Base-by-base conservation (phyloP, 1,140 invertebrate genomes). In the Philaenus spumarius region DNA sequence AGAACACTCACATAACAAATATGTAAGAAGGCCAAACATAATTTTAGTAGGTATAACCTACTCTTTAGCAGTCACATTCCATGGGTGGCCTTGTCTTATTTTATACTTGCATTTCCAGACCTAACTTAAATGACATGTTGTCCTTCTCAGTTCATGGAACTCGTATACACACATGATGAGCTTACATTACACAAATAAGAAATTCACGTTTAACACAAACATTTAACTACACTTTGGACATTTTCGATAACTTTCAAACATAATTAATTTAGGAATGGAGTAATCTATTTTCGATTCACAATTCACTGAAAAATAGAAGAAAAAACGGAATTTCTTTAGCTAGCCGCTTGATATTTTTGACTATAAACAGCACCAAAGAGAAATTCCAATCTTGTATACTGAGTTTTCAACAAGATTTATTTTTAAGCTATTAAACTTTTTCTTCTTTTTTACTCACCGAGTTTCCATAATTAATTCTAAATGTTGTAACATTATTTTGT, bases 281-380 rank as follows among this genome's bases (percentile, higher is more conserved):
- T 14, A 15, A 4, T 15, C n/a, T 42, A 19, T 15, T n/a, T 15
- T 42, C 40, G 19, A 42, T 19, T 15, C 40, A 42, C 40, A 42
- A 42, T 15, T 47, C 20, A 20, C 12, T 19, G 17, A 47, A 14
- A 15, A 20, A 47, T 19, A 47, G 23, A 3, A 3, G 26, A 30
- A n/a, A n/a, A n/a, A 30, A 30, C 9, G 26, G 57, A 59, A 61
- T 57, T 57, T 57, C 48, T 40, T 52, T 61, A 24, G 57, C 51
- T 57, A 57, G 60, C 60, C 54, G 60, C 60, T 57, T 52, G 60
- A 58, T 61, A 61, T 61, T 61, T 61, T 56, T 57, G 60, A 61
- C 60, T 61, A 61, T 61, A 61, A 61, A 61, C 60, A 61, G 60
- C 60, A 57, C 60, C 60, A 57, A 42, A 56, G 60, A 57, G 60